These are phyloP conservation scores for Aphidius colemani DNA, from an alignment of 2,888 invertebrate genomes.

Conservation along the genomic window DNA sequence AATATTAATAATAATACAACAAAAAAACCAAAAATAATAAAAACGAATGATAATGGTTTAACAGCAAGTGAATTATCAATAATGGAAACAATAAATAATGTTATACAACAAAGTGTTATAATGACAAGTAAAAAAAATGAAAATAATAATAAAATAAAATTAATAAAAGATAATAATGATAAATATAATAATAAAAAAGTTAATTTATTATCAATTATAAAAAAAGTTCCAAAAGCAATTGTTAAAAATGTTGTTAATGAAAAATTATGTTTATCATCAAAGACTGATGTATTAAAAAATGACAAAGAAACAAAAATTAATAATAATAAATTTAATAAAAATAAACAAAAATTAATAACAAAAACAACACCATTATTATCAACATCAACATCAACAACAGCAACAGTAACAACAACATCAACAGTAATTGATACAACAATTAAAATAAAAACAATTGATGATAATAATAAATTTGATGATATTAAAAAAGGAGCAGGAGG, in stretches of 20 bases:
- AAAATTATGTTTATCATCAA: slow-evolving; percentile 36
- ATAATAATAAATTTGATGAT: slow-evolving; percentile 32
- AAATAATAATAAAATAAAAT: slow-evolving; percentile 35
- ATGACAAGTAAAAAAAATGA: slow-evolving; percentile 53
- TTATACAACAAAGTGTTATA: slow-evolving; percentile 53
- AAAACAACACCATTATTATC: slow-evolving; percentile 38
- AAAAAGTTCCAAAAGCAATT: slow-evolving; percentile 60
- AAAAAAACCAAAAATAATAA: slow-evolving; percentile 52
- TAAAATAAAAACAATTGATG: slow-evolving; percentile 26
- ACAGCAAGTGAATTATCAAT: slow-evolving; percentile 51
- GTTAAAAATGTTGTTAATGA: slow-evolving; percentile 46
- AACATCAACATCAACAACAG: slow-evolving; percentile 25
- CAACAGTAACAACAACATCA: background rate
- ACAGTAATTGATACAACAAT: slow-evolving; percentile 36
- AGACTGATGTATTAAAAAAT: slow-evolving; percentile 35
- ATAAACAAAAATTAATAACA: slow-evolving; percentile 38
- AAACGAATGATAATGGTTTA: slow-evolving; percentile 47
- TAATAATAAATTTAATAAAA: slow-evolving; percentile 35
- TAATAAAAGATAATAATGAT: slow-evolving; percentile 43
- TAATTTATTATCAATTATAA: slow-evolving; percentile 43
- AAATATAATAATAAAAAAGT: slow-evolving; percentile 34
- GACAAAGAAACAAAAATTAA: slow-evolving; percentile 30
- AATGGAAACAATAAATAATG: slow-evolving; percentile 56
- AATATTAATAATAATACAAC: slow-evolving; percentile 38
- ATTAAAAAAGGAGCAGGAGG: slow-evolving; percentile 29